A percentile compares a stretch with the other conserved stretches of the same genome.
These are phyloP conservation scores for Musca vetustissima DNA, from an alignment of 1,140 invertebrate species.

Conservation along the genomic window DNA sequence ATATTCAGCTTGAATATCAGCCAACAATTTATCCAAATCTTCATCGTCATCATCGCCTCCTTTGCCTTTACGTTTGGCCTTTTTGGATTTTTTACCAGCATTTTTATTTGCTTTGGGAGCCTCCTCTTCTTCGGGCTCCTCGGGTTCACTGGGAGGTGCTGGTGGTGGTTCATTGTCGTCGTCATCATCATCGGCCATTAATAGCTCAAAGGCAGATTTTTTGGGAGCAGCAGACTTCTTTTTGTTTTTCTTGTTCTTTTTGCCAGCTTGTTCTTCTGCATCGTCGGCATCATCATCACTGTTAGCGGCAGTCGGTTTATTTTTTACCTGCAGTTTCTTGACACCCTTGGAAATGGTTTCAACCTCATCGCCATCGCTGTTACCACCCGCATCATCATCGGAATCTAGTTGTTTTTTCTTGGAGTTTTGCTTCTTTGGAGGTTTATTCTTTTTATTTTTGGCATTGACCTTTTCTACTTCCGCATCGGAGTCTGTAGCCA, in stretches of 20 bases:
- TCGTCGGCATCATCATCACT: conserved; percentile 51
- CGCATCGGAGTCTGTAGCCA: conserved; percentile 37
- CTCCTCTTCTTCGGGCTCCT: conserved; percentile 56
- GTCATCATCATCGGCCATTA: conserved; percentile 61
- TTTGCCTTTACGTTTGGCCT: conserved; percentile 68
- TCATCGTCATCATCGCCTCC: conserved; percentile 77
- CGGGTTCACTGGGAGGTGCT: conserved; percentile 50
- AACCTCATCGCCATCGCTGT: conserved; percentile 31
- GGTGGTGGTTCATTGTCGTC: conserved; percentile 46
- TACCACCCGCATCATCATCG: conserved; percentile 31
- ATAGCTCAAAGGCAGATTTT: conserved; percentile 64
- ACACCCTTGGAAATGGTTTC: conserved; percentile 38
- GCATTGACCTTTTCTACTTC: conserved; percentile 38
- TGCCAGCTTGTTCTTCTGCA: conserved; percentile 37
- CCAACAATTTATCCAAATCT: conserved; percentile 81
- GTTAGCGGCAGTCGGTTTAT: conserved; percentile 32
- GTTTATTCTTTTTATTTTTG: conserved; percentile 52
- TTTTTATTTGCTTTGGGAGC: conserved; percentile 58
- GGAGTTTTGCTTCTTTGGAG: conserved; percentile 39
- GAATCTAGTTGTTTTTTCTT: conserved; percentile 35
- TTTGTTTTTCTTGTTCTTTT: conserved; percentile 42
- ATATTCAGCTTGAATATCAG: conserved; percentile 78
- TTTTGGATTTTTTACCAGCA: conserved; percentile 68
- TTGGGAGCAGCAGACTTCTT: conserved; percentile 57
- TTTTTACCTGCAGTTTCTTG: conserved; percentile 47